phyloP scores from a whole-genome alignment of 2,113 vertebrate genomes.

The Terrapene triunguis region DNA sequence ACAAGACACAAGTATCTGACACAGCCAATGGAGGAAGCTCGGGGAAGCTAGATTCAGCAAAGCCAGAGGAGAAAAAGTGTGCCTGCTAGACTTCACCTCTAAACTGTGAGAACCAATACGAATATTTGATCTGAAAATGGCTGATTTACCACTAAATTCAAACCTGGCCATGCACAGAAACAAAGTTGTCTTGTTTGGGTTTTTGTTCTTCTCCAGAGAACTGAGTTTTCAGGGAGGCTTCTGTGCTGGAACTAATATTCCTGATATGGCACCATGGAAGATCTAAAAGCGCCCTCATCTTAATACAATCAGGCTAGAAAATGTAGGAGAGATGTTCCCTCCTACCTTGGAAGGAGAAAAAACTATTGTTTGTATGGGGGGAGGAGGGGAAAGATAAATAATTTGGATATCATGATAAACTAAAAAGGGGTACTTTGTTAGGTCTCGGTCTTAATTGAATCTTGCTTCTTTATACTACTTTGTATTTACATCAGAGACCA shows the following conservation, averaged over 20 bases:
- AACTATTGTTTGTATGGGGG: not conserved
- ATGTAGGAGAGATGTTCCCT: not conserved
- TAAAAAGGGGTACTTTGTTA: not conserved
- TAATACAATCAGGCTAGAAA: not conserved
- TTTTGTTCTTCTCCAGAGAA: conserved; percentile 24
- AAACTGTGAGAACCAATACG: not conserved
- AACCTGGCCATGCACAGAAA: not conserved
- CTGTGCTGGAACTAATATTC: conserved; percentile 23
- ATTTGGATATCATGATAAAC: not conserved
- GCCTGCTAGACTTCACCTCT: conserved; percentile 82
- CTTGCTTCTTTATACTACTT: not conserved
- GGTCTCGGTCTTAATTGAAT: not conserved
- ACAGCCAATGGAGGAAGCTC: conserved; percentile 83
- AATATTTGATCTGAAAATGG: not conserved
- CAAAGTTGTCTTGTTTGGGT: not conserved
- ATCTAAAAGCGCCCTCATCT: not conserved
- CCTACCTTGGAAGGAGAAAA: conserved; percentile 5
- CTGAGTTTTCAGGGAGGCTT: conserved; percentile 9
- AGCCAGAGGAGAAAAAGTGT: conserved; percentile 87
- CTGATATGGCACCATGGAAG: not conserved
- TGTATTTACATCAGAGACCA: not conserved
- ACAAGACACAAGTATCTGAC: conserved; percentile 84
- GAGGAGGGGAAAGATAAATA: not conserved
- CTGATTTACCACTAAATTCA: conserved; percentile 12
- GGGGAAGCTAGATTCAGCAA: conserved; percentile 80